Evolutionary conservation across 2,888 invertebrate species (phyloP).

Genomic region (Nymphalis c-album): DNA sequence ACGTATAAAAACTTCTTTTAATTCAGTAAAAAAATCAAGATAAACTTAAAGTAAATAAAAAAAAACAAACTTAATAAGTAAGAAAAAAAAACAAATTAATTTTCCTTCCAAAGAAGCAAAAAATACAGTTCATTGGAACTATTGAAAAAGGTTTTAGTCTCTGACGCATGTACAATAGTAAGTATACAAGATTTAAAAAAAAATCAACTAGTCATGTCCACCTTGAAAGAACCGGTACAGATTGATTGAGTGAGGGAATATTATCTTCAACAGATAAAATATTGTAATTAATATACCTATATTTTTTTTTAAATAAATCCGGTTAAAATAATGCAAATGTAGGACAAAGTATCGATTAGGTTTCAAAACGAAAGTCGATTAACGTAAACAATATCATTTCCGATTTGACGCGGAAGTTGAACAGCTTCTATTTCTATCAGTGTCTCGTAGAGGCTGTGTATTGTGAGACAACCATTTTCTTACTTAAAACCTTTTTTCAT

Average conservation of each 20-base stretch:
- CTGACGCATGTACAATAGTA: slow-evolving; percentile 20
- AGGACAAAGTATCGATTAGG: neutral
- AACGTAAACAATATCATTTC: too few relatives aligned
- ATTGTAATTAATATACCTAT: neutral
- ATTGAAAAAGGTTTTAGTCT: slow-evolving; percentile 14
- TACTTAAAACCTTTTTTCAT: too few relatives aligned
- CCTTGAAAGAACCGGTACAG: slow-evolving; percentile 59
- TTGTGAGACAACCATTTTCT: too few relatives aligned
- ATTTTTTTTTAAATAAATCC: neutral
- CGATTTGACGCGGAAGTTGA: too few relatives aligned
- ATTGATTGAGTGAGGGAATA: slow-evolving; percentile 21
- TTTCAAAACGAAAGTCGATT: too few relatives aligned
- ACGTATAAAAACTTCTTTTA: too few relatives aligned
- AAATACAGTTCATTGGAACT: slow-evolving; percentile 16
- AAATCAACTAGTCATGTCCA: slow-evolving; percentile 36
- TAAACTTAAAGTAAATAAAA: neutral
- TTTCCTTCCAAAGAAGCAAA: slow-evolving; percentile 9
- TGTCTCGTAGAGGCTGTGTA: too few relatives aligned
- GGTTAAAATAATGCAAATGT: neutral
- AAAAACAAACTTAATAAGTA: neutral
- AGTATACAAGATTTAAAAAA: slow-evolving; percentile 6
- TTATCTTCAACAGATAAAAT: slow-evolving; percentile 16
- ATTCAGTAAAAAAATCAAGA: neutral
- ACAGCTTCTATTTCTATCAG: too few relatives aligned
- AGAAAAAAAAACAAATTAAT: neutral